Percentiles rank a stretch among this genome's conserved stretches.
Evolutionary conservation across 1,140 invertebrate species (phyloP).

Genomic region (Choristoneura fumiferana): DNA sequence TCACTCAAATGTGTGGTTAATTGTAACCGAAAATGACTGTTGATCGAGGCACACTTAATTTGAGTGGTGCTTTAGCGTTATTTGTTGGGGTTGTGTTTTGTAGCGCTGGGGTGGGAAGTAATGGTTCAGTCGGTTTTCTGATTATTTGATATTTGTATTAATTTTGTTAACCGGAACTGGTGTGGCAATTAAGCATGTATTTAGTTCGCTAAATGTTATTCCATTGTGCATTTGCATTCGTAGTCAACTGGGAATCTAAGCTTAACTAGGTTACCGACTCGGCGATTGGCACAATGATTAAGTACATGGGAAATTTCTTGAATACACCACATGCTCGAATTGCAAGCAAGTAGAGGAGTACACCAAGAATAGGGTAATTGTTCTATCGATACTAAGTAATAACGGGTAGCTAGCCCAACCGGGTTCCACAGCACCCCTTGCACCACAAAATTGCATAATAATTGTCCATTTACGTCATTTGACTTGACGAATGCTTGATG

Average conservation of each 20-base stretch:
- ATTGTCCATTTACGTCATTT: slow-evolving; percentile 62
- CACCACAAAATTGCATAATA: slow-evolving; percentile 6
- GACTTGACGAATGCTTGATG: slow-evolving; percentile 33
- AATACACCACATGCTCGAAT: too few relatives aligned
- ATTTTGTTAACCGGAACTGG: slow-evolving; percentile 49
- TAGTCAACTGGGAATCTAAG: too few relatives aligned
- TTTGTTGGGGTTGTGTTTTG: slow-evolving; percentile 49
- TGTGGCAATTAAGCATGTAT: slow-evolving; percentile 18
- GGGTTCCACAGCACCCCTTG: too few relatives aligned
- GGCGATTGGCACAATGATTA: too few relatives aligned
- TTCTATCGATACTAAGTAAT: too few relatives aligned
- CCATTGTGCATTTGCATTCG: too few relatives aligned
- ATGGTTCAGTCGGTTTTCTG: slow-evolving; percentile 58
- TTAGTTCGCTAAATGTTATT: slow-evolving; percentile 4
- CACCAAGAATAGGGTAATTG: too few relatives aligned
- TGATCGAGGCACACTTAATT: slow-evolving; percentile 77
- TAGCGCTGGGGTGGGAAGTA: slow-evolving; percentile 50
- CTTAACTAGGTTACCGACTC: too few relatives aligned
- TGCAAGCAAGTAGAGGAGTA: too few relatives aligned
- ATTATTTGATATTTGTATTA: slow-evolving; percentile 62
- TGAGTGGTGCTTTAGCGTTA: slow-evolving; percentile 66
- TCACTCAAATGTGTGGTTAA: slow-evolving; percentile 79
- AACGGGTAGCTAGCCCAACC: too few relatives aligned
- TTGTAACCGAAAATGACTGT: slow-evolving; percentile 78
- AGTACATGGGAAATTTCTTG: too few relatives aligned